Percentiles rank a stretch among this genome's conserved stretches.
These are phyloP conservation scores for Agonum fuliginosum DNA, from an alignment of 2,888 invertebrate species.

Conservation along the genomic window DNA sequence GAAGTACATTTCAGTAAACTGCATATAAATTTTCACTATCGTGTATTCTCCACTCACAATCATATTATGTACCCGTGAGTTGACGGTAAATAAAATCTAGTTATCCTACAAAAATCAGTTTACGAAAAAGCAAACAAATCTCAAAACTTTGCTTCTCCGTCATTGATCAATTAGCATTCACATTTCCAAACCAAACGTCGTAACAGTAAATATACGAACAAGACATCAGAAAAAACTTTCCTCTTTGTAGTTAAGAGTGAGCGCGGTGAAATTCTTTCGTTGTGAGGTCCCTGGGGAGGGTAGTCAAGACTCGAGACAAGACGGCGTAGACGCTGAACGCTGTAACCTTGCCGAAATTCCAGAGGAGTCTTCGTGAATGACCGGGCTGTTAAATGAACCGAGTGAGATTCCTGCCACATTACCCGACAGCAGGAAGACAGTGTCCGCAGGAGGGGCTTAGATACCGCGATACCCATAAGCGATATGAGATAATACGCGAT, in stretches of 20 bases:
- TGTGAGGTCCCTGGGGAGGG: neutral
- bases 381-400: constrained; percentile 14
- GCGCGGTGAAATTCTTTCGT: constrained; percentile 22
- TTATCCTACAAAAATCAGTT: too few species aligned
- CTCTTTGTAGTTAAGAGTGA: constrained; percentile 26
- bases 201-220: neutral
- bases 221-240: constrained; percentile 31
- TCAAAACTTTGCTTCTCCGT: neutral
- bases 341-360: neutral
- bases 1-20: too few species aligned
- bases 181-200: neutral
- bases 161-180: neutral
- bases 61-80: too few species aligned
- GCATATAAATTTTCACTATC: too few species aligned
- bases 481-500: too few species aligned
- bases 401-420: neutral
- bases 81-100: too few species aligned
- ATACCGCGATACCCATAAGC: neutral
- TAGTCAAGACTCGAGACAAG: neutral
- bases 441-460: neutral
- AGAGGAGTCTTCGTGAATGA: neutral
- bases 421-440: neutral
- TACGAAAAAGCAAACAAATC: too few species aligned
- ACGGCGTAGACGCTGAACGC: neutral
- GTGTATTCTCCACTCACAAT: too few species aligned